Percentiles rank a stretch among this genome's conserved stretches.
Conservation (phyloP, 1,140 invertebrate genomes). For the Tetramorium parvispinum region DNA sequence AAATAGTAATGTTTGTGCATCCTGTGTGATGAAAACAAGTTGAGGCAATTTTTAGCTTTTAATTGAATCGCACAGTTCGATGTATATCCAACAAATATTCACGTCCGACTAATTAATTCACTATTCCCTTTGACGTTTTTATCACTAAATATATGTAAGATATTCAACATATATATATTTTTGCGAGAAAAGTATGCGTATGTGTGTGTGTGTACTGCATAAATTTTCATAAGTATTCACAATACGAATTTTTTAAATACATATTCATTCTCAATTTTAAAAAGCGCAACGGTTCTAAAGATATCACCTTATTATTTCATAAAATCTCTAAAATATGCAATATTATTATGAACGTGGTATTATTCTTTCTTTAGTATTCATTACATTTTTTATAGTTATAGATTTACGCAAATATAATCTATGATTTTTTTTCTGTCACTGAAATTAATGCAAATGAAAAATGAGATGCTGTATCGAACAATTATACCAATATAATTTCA, state of each 20-base stretch:
- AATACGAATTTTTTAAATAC: background rate
- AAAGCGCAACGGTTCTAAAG: background rate
- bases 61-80: slow-evolving; percentile 63
- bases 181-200: too few relatives aligned
- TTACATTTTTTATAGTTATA: background rate
- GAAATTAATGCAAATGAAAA: background rate
- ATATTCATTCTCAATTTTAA: background rate
- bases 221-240: background rate
- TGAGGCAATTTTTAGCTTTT: slow-evolving; percentile 71
- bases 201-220: too few relatives aligned
- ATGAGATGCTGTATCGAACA: background rate
- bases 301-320: background rate
- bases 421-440: background rate
- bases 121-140: background rate
- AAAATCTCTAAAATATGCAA: background rate
- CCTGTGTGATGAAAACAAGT: slow-evolving; percentile 54
- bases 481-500: background rate
- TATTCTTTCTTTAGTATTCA: background rate
- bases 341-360: background rate
- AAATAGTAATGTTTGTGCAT: slow-evolving; percentile 66
- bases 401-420: background rate
- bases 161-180: background rate
- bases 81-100: slow-evolving; percentile 1
- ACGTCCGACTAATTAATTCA: slow-evolving; percentile 63
- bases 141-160: background rate